These are phyloP conservation scores for Gymnoscopelus braueri DNA, from an alignment of 2,797 vertebrate genomes.

Conservation along the genomic window DNA sequence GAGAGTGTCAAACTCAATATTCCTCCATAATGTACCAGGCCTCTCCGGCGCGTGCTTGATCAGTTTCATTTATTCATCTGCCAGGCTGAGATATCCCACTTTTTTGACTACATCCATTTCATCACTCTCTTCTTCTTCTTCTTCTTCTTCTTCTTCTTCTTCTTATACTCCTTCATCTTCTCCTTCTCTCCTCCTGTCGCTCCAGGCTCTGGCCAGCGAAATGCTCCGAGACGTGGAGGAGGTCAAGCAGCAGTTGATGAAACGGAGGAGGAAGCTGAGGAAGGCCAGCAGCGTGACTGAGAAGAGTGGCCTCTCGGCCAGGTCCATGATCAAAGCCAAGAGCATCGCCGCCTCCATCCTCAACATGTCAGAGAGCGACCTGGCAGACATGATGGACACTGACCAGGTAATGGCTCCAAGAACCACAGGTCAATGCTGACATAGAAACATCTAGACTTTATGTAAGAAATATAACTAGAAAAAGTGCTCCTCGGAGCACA, in stretches of 20 bases:
- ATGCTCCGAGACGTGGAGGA: constrained; percentile 84
- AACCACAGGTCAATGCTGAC: constrained; percentile 41
- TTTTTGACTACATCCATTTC: constrained; percentile 73
- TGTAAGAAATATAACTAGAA: no score
- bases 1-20: constrained; percentile 81
- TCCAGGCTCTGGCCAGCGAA: constrained; percentile 86
- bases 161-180: constrained; percentile 40
- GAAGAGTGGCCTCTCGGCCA: constrained; percentile 77
- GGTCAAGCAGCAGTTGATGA: constrained; percentile 81
- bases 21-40: constrained; percentile 80
- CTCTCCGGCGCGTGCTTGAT: constrained; percentile 79
- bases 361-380: constrained; percentile 90
- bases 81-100: constrained; percentile 72
- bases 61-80: constrained; percentile 82
- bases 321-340: constrained; percentile 88
- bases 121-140: constrained; percentile 66
- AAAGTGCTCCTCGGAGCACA: no score
- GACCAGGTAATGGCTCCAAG: constrained; percentile 82
- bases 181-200: constrained; percentile 5
- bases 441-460: constrained; percentile 21
- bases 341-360: constrained; percentile 91
- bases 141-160: constrained; percentile 53
- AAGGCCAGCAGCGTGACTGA: constrained; percentile 70
- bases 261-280: constrained; percentile 81
- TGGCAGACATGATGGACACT: constrained; percentile 88